Evolutionary conservation across 2,888 invertebrate species (phyloP).

Genomic region (Druceiella hillmani): DNA sequence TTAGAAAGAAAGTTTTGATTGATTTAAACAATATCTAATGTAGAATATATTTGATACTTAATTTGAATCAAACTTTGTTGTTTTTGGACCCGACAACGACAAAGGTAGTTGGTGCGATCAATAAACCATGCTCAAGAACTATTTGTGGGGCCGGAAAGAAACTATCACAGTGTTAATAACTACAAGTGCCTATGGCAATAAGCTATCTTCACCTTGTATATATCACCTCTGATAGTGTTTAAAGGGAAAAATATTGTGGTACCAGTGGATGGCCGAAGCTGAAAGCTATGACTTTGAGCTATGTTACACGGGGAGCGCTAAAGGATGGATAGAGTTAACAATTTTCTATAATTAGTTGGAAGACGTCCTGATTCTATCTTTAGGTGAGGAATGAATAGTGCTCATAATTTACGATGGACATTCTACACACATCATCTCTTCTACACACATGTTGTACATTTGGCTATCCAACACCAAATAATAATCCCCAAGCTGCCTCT

Average conservation of each 20-base stretch:
- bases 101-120: too few species aligned
- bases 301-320: constrained; percentile 15
- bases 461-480: constrained; percentile 18
- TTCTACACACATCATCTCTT: constrained; percentile 25
- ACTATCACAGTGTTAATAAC: constrained; percentile 11
- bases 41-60: too few species aligned
- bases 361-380: constrained; percentile 25
- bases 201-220: too few species aligned
- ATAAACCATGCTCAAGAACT: too few species aligned
- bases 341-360: constrained; percentile 29
- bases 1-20: too few species aligned
- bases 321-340: constrained; percentile 27
- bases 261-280: too few species aligned
- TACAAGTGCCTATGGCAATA: constrained; percentile 3
- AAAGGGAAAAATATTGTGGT: constrained; percentile 8
- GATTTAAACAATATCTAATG: too few species aligned
- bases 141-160: constrained; percentile 8
- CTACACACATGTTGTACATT: constrained; percentile 18
- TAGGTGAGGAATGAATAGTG: constrained; percentile 27
- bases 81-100: too few species aligned
- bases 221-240: too few species aligned
- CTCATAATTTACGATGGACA: constrained; percentile 30
- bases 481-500: constrained; percentile 29
- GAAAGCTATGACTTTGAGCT: constrained; percentile 9
- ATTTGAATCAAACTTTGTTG: too few species aligned